Evolutionary conservation across 92 coral and sea anemone species (phyloP), one percentile per base, ranked within the genome.

Genomic region (Epizoanthus fatuus): DNA sequence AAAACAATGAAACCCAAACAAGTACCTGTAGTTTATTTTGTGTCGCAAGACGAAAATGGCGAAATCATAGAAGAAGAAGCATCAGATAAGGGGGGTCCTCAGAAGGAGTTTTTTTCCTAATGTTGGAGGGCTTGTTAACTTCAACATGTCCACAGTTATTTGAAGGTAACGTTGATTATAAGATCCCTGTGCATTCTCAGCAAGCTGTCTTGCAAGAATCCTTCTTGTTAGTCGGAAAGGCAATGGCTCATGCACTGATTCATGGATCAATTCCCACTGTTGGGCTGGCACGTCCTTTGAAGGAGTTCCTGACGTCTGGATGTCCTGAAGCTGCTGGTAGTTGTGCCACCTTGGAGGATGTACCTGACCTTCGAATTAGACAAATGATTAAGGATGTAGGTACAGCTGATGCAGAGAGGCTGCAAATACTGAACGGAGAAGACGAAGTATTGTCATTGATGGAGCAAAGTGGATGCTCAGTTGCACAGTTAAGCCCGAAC

Each of bases 31-130:
- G 87, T 72, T 2, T 87, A 87, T 53, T 87, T 87, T 81, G 57
- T 73, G 6, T 81, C 87, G 1, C 66, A 79, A 4, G 74, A 19
- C 63, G 91, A 81, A 19, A 87, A 87, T 19, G 87, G 72, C 44
- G 81, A 74, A 3, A 74, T 56, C 40, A 68, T 22, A 22, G 91
- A 81, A 42, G 93, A 90, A 53, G 93, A 86, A 17, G 90, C 87
- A 54, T 40, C 44, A 40, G 44, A 40, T 40, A 1, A 0, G 5
- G 44, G 44, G 44, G 44, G 44, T 40, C 44, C 44, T 40, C 44
- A 40, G 44, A 40, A 40, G 44, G 44, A 40, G 44, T 40, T 40
- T 40, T 40, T 40, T 40, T 40, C 44, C 3, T 40, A 40, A 40
- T 39, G 11, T 39, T 73, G 20, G 14, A 71, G 16, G 76, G 76